Percentiles rank a stretch among this genome's conserved stretches.
These are phyloP conservation scores for Oreotrochilus melanogaster DNA, from an alignment of 2,113 vertebrate species.

Conservation along the genomic window DNA sequence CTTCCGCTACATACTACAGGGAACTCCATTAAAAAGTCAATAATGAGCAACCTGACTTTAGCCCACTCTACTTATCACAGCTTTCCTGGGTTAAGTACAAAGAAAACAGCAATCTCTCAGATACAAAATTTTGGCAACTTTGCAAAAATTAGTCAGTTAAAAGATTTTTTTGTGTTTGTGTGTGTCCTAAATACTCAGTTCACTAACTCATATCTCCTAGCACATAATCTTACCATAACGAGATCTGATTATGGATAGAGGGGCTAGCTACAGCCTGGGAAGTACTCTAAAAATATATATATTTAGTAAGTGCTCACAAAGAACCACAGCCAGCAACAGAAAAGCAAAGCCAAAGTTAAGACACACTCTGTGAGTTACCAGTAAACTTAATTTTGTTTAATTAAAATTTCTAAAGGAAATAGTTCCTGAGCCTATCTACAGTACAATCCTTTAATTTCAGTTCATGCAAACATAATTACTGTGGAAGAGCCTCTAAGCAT, in stretches of 20 bases:
- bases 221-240: not conserved
- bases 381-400: not conserved
- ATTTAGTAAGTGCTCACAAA: not conserved
- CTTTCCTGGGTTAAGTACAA: conserved; percentile 23
- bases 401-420: not conserved
- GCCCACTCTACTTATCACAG: conserved; percentile 36
- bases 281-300: not conserved
- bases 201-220: not conserved
- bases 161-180: not conserved
- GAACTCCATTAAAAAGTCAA: conserved; percentile 64
- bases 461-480: not conserved
- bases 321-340: not conserved
- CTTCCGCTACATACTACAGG: conserved; percentile 19
- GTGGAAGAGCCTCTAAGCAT: not conserved
- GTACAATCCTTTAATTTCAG: not conserved
- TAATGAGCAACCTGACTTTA: conserved; percentile 33
- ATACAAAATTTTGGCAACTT: not conserved
- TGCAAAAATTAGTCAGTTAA: not conserved
- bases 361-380: not conserved
- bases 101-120: conserved; percentile 13
- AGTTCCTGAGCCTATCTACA: not conserved
- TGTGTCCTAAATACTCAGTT: not conserved
- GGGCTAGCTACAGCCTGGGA: not conserved
- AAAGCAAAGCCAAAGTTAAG: not conserved
- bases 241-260: not conserved